Evolutionary conservation across 2,797 vertebrate genomes (phyloP).

Genomic region (Capromys pilorides): DNA sequence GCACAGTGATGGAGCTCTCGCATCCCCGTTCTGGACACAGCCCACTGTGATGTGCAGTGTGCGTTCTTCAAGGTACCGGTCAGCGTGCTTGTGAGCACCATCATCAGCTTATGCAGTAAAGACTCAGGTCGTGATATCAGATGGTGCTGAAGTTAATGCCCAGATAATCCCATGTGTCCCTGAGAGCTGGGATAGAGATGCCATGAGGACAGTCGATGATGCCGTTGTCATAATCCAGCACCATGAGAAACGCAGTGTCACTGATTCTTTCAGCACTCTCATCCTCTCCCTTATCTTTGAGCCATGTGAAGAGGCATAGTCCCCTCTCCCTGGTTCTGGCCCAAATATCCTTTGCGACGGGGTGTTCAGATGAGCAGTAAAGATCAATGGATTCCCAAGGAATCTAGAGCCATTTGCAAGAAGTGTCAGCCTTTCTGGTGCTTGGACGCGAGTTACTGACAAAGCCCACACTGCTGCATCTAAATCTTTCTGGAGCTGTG

Average conservation of each 20-base stretch:
- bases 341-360: slow-evolving; percentile 91
- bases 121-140: slow-evolving; percentile 90
- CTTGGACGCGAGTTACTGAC: slow-evolving; percentile 74
- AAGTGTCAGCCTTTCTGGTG: slow-evolving; percentile 87
- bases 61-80: slow-evolving; percentile 88
- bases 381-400: slow-evolving; percentile 88
- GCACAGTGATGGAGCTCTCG: slow-evolving; percentile 88
- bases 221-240: slow-evolving; percentile 89
- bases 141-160: slow-evolving; percentile 90
- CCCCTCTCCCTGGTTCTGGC: slow-evolving; percentile 83
- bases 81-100: slow-evolving; percentile 89
- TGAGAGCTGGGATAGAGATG: slow-evolving; percentile 89
- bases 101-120: slow-evolving; percentile 89
- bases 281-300: slow-evolving; percentile 89
- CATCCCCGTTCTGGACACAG: slow-evolving; percentile 85
- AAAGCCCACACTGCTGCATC: slow-evolving; percentile 71
- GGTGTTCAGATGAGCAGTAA: slow-evolving; percentile 89
- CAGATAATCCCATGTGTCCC: slow-evolving; percentile 90
- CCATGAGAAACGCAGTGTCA: slow-evolving; percentile 86
- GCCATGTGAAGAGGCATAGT: slow-evolving; percentile 85
- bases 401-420: slow-evolving; percentile 89
- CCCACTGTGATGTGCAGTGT: slow-evolving; percentile 89
- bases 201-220: slow-evolving; percentile 89
- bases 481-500: slow-evolving; percentile 80
- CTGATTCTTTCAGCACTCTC: slow-evolving; percentile 87